Base-by-base conservation (phyloP, 2,113 vertebrate species). In the Plestiodon gilberti region DNA sequence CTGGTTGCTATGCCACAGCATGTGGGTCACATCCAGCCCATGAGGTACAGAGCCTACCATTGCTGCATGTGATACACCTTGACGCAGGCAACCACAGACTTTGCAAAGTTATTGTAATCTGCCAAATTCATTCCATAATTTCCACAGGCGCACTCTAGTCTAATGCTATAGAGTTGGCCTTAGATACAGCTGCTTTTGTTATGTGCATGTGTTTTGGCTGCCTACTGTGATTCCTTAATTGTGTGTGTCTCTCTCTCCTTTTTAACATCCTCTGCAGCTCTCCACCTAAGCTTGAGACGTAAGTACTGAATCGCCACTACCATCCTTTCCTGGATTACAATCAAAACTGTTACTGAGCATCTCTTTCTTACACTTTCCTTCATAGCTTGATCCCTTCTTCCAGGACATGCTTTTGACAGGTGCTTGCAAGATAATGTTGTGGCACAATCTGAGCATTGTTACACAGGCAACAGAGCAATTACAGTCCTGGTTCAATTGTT, bases 251-350 rank as follows among this genome's bases (percentile, higher is more conserved):
- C 6, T 78, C 11, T 70, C 71, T 78, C 28, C 71, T 22, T 28
- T 57, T 67, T 62, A n/a, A 59, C 28, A 59, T 23, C 43, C 18
- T 64, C 22, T 73, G 67, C 28, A 86, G 88, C 22, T 40, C 67
- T 78, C 62, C 73, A 48, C 38, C 67, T 14, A 76, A 89, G 59
- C 82, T 70, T 65, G 80, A 86, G 78, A 86, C 80, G 65, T 85
- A 80, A 89, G 59, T 73, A 40, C 33, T 43, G 8, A 30, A 1
- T 0, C n/a, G 1, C 1, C 30, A 22, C 15, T 11, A 30, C 48
- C 35, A 15, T 30, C 35, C 17, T 82, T 55, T 65, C 25, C 61
- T 35, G 23, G 28, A 69, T 69, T 73, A 11, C 14, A 74, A 25
- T 61, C 5, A 61, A 20, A 15, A 59, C 20, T 6, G 28, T 6